Evolutionary conservation across 2,888 invertebrate species (phyloP), one percentile per base, ranked within the genome.

Genomic region (Ophraella communa): DNA sequence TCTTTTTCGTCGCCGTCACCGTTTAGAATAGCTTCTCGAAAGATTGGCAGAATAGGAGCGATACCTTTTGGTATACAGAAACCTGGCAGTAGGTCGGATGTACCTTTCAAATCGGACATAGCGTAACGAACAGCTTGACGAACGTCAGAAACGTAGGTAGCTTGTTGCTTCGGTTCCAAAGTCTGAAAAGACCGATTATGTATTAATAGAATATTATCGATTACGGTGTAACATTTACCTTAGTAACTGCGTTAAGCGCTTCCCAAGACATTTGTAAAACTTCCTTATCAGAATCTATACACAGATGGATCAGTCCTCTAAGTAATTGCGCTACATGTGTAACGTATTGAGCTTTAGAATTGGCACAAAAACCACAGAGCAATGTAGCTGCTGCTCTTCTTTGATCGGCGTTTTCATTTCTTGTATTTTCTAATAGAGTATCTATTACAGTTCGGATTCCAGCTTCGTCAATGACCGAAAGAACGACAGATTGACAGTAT

Each of bases 1-100:
- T 98, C 98, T 81, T 98, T 98, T 79, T 95, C 91, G 71, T 98
- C 98, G 0, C 96, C 95, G 62, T 93, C 86, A 0, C 98, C 98
- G 83, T 95, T 96, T 49, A 99, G 85, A 78, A 99, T 93, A 1
- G 97, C 95, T 84, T 99, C 98, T 49, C 98, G 89, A 86, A 98
- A 97, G 63, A 98, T 91, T 0, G 96, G 96, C 68, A 98, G 84
- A 66, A 99, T 89, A 7, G 98, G 97, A 2, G 94, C 90, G 60
- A 98, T 94, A 42, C 82, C 91, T 85, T 96, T 96, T 0, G 95
- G 94, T 73, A 96, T 83, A 80, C 96, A 97, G 81, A 98, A 95
- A 10, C 97, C 98, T 10, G 97, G 96, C 72, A 95, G 83, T 62
- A 94, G 83, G 53, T 92, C 91, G 20, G 87, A 84, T 1, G 73